phyloP scores from a whole-genome alignment of 2,888 invertebrate genomes.

The Hirtodrosophila alboralis region DNA sequence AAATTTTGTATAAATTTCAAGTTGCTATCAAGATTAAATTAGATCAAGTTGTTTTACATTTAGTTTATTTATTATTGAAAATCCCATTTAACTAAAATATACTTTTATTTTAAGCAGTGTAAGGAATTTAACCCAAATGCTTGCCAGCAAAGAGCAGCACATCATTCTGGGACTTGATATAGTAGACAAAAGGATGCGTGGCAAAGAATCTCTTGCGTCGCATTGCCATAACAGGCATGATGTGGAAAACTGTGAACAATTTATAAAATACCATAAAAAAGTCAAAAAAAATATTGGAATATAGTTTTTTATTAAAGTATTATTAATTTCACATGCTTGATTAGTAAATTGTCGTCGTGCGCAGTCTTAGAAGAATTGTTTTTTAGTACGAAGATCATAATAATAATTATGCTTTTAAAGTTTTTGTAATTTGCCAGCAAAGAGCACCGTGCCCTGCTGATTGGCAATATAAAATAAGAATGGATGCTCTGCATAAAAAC shows the following conservation, averaged over 20 bases:
- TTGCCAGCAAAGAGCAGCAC: conserved; percentile 58
- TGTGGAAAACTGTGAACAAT: conserved; percentile 51
- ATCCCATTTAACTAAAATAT: conserved; percentile 11
- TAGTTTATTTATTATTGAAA: conserved; percentile 8
- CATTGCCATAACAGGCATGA: conserved; percentile 55
- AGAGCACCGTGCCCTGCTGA: conserved; percentile 37
- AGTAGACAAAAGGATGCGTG: conserved; percentile 60
- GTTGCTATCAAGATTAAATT: too few relatives aligned
- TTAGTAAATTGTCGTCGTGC: conserved; percentile 26
- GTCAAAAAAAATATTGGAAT: neutral
- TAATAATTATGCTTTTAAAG: conserved; percentile 8
- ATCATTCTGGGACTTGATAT: conserved; percentile 42
- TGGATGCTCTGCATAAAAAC: conserved; percentile 60
- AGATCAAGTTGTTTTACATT: conserved; percentile 15
- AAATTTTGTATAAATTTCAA: too few relatives aligned
- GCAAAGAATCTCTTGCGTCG: conserved; percentile 52
- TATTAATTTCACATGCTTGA: conserved; percentile 29
- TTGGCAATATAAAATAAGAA: conserved; percentile 55
- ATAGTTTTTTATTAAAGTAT: conserved; percentile 16
- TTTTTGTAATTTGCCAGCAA: conserved; percentile 48
- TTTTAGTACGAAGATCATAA: conserved; percentile 6
- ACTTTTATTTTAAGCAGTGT: neutral
- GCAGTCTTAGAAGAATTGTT: conserved; percentile 32
- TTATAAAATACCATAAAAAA: conserved; percentile 1
- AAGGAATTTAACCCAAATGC: conserved; percentile 29